phyloP scores from a whole-genome alignment of 1,140 invertebrate species.

The Chironomus striatipennis region DNA sequence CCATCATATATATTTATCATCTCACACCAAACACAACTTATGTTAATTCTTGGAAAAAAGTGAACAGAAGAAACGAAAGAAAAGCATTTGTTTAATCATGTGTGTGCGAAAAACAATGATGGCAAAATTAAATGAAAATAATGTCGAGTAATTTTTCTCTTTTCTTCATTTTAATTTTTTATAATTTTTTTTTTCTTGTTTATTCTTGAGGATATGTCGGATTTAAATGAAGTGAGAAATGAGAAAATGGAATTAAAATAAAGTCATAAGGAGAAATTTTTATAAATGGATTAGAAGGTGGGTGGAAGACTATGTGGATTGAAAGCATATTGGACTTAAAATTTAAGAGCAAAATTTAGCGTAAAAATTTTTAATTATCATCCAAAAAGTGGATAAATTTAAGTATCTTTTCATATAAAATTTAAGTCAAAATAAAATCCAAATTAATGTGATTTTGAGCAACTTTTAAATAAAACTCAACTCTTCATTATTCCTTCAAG shows the following conservation, averaged over 20 bases:
- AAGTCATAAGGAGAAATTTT: not conserved
- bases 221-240: not conserved
- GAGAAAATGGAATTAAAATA: not conserved
- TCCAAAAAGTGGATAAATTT: too few species aligned
- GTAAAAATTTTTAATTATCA: too few species aligned
- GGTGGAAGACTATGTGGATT: too few species aligned
- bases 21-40: not conserved
- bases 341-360: too few species aligned
- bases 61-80: not conserved
- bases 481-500: too few species aligned
- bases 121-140: conserved; percentile 23
- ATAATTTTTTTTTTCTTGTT: not conserved
- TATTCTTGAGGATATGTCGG: not conserved
- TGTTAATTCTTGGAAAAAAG: not conserved
- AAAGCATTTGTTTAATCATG: conserved; percentile 18
- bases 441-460: not conserved
- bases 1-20: not conserved
- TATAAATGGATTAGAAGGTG: not conserved
- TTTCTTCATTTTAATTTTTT: too few species aligned
- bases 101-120: conserved; percentile 21
- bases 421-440: not conserved
- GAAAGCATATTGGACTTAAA: too few species aligned
- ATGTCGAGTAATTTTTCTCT: conserved; percentile 16
- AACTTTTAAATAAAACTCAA: not conserved
- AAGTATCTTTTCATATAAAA: not conserved